Conservation (phyloP, 2,797 vertebrate genomes). For the Selene dorsalis region DNA sequence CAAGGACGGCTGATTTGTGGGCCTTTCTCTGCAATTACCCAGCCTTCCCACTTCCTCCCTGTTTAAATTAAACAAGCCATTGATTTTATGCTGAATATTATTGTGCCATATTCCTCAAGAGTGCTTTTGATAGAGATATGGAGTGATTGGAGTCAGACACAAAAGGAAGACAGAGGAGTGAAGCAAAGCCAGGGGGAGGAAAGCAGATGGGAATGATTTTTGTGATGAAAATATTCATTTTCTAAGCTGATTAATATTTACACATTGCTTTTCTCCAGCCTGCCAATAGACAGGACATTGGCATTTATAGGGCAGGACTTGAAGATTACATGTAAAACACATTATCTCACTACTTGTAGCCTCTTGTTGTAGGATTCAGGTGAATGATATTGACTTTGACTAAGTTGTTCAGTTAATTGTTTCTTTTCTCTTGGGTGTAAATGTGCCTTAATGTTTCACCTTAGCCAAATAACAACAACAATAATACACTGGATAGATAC, state of each 20-base stretch:
- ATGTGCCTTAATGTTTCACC: too few species aligned
- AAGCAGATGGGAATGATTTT: slow-evolving; percentile 8
- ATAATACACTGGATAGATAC: too few species aligned
- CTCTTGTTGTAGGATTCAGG: background rate
- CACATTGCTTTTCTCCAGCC: background rate
- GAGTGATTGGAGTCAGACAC: slow-evolving; percentile 71
- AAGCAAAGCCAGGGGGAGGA: slow-evolving; percentile 29
- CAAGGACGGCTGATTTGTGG: slow-evolving; percentile 87
- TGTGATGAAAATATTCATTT: background rate
- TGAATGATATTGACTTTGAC: background rate
- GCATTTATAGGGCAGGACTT: background rate
- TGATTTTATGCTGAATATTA: slow-evolving; percentile 88
- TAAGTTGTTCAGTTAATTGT: background rate
- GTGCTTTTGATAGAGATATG: slow-evolving; percentile 76
- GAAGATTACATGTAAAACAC: background rate
- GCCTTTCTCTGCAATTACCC: slow-evolving; percentile 85
- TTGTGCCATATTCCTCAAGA: slow-evolving; percentile 83
- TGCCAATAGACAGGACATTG: background rate
- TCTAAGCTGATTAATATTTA: background rate
- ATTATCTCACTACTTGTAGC: background rate
- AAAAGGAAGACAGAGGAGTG: slow-evolving; percentile 47
- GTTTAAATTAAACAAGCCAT: slow-evolving; percentile 89
- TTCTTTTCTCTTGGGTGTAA: background rate
- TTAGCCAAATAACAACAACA: too few species aligned
- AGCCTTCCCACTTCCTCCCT: slow-evolving; percentile 83